phyloP scores from a whole-genome alignment of 2,797 vertebrate genomes.

The Phalanger gymnotis region DNA sequence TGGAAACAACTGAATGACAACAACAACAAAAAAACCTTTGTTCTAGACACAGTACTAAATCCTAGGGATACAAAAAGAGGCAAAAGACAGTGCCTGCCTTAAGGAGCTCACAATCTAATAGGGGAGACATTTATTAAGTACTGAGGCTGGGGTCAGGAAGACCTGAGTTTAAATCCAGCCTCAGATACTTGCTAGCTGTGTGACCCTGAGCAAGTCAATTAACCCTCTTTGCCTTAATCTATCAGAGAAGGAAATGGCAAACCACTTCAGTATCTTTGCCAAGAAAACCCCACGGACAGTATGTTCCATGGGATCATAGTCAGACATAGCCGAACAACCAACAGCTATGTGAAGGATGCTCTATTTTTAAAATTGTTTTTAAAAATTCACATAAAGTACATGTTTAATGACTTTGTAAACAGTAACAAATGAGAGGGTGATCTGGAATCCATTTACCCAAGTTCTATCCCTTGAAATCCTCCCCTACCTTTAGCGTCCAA shows the following conservation, averaged over 20 bases:
- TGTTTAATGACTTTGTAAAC: not conserved
- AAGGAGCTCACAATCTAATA: too few relatives aligned
- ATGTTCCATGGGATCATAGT: not conserved
- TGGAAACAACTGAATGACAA: too few relatives aligned
- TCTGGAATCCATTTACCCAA: not conserved
- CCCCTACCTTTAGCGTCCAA: not conserved
- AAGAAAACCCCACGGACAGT: not conserved
- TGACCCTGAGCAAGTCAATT: not conserved
- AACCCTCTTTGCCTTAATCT: not conserved
- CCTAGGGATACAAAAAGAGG: too few relatives aligned
- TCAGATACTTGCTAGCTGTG: not conserved
- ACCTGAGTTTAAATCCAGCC: not conserved
- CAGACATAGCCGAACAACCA: not conserved
- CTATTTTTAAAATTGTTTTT: not conserved
- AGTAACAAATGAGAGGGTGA: not conserved
- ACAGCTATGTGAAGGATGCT: not conserved
- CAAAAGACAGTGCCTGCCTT: too few relatives aligned
- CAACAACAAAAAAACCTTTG: too few relatives aligned
- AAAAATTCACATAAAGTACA: not conserved
- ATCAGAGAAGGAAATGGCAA: not conserved
- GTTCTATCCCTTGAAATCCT: not conserved
- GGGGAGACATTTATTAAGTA: too few relatives aligned
- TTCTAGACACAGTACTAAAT: too few relatives aligned
- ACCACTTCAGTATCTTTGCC: not conserved
- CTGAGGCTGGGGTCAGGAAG: too few relatives aligned